These are phyloP conservation scores for Myanophis thanlyinensis DNA, from an alignment of 2,113 vertebrate species.

Conservation along the genomic window DNA sequence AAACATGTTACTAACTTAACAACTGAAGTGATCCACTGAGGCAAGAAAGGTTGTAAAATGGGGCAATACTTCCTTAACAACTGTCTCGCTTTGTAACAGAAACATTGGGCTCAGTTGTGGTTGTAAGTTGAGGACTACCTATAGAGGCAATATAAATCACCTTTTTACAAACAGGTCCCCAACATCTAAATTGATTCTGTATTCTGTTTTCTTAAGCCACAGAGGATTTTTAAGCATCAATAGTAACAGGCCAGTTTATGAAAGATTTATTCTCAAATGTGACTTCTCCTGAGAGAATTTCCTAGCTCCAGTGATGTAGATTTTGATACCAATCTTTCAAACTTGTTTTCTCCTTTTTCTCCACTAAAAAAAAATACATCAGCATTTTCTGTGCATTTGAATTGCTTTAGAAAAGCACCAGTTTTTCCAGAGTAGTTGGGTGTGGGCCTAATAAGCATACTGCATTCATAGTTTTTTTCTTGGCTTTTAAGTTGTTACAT, in stretches of 20 bases:
- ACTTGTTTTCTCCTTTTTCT: not conserved
- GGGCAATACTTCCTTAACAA: not conserved
- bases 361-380: not conserved
- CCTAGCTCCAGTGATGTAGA: not conserved
- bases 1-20: not conserved
- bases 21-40: not conserved
- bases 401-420: not conserved
- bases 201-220: not conserved
- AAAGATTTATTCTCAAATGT: not conserved
- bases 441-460: not conserved
- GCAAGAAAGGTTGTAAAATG: not conserved
- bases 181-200: not conserved
- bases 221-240: not conserved
- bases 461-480: not conserved
- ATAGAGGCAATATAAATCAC: slow-evolving; percentile 18
- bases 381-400: not conserved
- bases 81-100: not conserved
- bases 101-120: not conserved
- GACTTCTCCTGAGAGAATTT: not conserved
- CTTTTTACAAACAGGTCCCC: not conserved
- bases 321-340: not conserved
- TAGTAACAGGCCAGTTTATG: not conserved
- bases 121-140: not conserved
- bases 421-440: not conserved
- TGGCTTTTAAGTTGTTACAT: not conserved